Evolutionary conservation across 2,797 vertebrate genomes (phyloP), one percentile per base, ranked within the genome.

Genomic region (Rhynchonycteris naso): DNA sequence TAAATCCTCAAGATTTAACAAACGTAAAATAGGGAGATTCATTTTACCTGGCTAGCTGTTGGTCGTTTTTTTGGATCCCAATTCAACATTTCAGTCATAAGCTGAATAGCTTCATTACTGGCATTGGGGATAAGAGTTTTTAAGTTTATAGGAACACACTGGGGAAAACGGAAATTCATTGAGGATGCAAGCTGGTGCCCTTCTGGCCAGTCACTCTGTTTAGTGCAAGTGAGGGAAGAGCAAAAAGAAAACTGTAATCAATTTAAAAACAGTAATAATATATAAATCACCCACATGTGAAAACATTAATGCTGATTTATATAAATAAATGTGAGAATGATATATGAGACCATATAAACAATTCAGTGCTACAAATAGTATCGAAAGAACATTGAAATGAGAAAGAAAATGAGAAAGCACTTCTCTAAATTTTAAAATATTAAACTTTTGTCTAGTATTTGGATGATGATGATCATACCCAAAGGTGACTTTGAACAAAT

Each of bases 121-220:
- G 99, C 99, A 86, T 99, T 99, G 76, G 99, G 99, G 95, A 99
- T 99, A 22, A 99, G 99, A 88, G 99, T 99, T 98, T 99, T 99
- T 68, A 99, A 97, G 96, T 99, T 99, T 96, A 99, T 99, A 30
- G 99, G 99, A 90, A 99, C 99, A 96, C 99, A 99, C 1, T 99
- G 99, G 22, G 99, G 99, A 96, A 99, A 99, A 89, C 99, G 99
- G 97, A 99, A 99, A 96, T 99, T 99, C 99, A 99, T 99, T 15
- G 99, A 98, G 69, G 99, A 98, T 43, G 99, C 99, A 59, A 99
- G 98, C 63, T 99, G 99, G 97, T 99, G 98, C 61, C 99, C 99
- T 97, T 99, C 99, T 9, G 99, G 98, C 99, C 99, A 99, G 84
- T 99, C 99, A 63, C 95, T 98, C 99, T 99, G 97, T 93, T 78